Evolutionary conservation across 2,888 invertebrate species (phyloP), one percentile per base, ranked within the genome.

Genomic region (Aricia artaxerxes): DNA sequence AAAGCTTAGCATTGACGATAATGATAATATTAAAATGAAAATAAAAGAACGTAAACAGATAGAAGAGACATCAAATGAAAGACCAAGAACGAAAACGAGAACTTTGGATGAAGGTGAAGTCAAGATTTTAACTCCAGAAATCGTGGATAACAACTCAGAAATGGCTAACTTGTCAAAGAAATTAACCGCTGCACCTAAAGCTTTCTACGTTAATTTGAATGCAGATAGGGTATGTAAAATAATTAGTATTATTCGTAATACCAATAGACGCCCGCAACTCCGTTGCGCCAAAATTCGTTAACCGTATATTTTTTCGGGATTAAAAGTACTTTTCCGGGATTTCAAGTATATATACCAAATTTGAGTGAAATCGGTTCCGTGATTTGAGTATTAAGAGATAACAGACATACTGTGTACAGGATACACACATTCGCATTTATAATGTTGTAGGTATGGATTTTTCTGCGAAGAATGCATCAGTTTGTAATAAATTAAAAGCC

Each of bases 81-180:
- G 93, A 78, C 87, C 89, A 75, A 84, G 94, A 2, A 87, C 90
- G 1, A 91, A 92, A 83, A 91, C 95, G 0, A 88, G 94, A 77
- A 95, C 94, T 0, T 83, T 95, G 44, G 86, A 90, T n/a, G 92
- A 93, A 13, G 85, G 88, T 80, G 94, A 95, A 87, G 91, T 93
- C 0, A 94, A 92, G 82, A 84, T 93, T 0, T 82, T 94, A 11
- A 93, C 86, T 2, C 82, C 88, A 1, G 88, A 88, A 2, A 84
- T 80, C 0, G 86, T 92, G 0, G 91, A 93, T 79, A 93, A 92
- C 85, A 94, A 94, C 82, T 84, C 81, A 0, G 91, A 90, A 83
- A 92, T 94, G 91, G 79, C 87, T 2, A 91, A 91, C 83, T 83
- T 93, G 64, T 82, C 89, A 0, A 83, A 84, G 4, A 89, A 87